Evolutionary conservation across 1,140 invertebrate species (phyloP), one percentile per base, ranked within the genome.

Genomic region (Heliconius melpomene): DNA sequence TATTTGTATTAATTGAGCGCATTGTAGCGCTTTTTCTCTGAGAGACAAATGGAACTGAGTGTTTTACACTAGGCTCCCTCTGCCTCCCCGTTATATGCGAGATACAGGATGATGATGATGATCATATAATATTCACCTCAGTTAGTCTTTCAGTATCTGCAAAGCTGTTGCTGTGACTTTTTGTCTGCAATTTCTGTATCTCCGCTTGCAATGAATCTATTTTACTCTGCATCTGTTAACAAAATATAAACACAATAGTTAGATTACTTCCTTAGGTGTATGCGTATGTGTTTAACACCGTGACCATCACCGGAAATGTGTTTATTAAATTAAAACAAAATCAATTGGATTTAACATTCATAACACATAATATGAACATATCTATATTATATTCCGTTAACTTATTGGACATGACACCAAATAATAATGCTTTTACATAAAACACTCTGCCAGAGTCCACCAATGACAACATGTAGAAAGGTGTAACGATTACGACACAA

Each of bases 161-260:
- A 76, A 93, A 93, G 72, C 86, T 93, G 77, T 88, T 85, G 73
- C 85, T 91, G 84, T 90, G 87, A 74, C 86, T 87, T 13, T 83
- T 81, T 20, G 84, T 74, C 52, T 90, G 88, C 52, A 87, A 80
- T 60, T 89, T 84, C 82, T 86, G 82, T 38, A 93, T 78, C 76
- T 92, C 90, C 7, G 79, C 84, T 79, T 92, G 84, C 5, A 92
- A 79, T 9, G 85, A 72, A 74, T 93, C 92, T 38, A 91, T 92
- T 86, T 92, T 93, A 26, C 87, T 89, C 83, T 93, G 91, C 92
- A 93, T 92, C 91, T 93, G 84, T 75, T 82, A 82, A 57, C 8
- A n/a, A 52, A 52, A 23, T 8, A 20, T n/a, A 60, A 26, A 29
- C 29, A 66, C 26, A 16, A 13, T 16, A 16, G 29, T 5, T 3